Conservation (phyloP, 2,888 invertebrate species). For the Teleiodes luculella region DNA sequence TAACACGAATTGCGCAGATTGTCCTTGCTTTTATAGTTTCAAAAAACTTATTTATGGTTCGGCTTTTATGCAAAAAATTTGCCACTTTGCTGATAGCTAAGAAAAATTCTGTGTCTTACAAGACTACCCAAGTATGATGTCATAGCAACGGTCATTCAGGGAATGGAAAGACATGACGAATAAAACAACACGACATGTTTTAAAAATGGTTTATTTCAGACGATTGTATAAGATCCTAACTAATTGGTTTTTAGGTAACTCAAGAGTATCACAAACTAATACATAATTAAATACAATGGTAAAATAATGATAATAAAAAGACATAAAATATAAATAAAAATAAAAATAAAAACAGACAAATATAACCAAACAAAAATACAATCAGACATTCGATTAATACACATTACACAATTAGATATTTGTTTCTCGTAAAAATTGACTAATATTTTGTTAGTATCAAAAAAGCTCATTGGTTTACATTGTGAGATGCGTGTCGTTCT, state of each 20-base stretch:
- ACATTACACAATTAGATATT: conserved; percentile 16
- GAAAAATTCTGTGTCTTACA: too few relatives aligned
- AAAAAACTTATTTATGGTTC: too few relatives aligned
- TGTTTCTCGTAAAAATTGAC: conserved; percentile 39
- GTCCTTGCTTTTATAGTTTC: too few relatives aligned
- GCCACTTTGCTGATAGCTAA: too few relatives aligned
- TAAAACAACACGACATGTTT: conserved; percentile 22
- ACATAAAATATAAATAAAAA: not conserved
- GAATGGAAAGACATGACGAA: conserved; percentile 2
- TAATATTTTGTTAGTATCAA: conserved; percentile 40
- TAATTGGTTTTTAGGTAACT: conserved; percentile 44
- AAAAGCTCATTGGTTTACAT: conserved; percentile 42
- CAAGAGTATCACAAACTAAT: conserved; percentile 37
- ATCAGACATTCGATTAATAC: conserved; percentile 17
- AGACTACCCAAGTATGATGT: not conserved
- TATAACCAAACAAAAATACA: conserved; percentile 27
- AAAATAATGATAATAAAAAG: not conserved
- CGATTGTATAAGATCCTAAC: conserved; percentile 19
- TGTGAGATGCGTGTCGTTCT: conserved; percentile 45
- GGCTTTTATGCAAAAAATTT: too few relatives aligned
- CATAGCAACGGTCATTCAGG: not conserved
- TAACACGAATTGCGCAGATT: too few relatives aligned
- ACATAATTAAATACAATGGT: conserved; percentile 19
- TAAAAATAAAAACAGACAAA: not conserved
- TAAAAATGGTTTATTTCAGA: conserved; percentile 32